Base-by-base conservation (phyloP, 2,888 invertebrate genomes). In the Hoplodrina blanda region DNA sequence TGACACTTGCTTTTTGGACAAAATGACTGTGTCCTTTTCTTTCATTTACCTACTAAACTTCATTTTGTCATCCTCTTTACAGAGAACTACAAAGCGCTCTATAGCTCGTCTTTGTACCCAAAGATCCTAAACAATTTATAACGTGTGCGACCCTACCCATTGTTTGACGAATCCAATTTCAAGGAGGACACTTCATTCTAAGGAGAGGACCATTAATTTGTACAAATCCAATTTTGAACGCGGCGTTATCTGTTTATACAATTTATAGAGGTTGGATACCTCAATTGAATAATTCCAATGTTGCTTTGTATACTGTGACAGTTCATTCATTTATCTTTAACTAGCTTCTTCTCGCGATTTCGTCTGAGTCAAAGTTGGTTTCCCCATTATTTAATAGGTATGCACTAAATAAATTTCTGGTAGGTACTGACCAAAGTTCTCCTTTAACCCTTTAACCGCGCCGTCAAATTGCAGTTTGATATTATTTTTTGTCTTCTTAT, bases 101-200 rank as follows among this genome's bases (percentile, higher is more conserved):
- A 52, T 10, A 64, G 2, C 4, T 10, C 2, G 1, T 15, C 37
- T 50, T 41, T 53, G 53, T 25, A 64, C 64, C 46, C 37, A 8
- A n/a, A 37, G 37, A 4, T 25, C 19, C 10, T 33, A 41, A 61
- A 71, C 64, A 69, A 77, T 71, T 30, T 65, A 73, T 62, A 73
- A 73, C 44, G 56, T 81, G 66, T 57, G 49, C 19, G 41, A 50
- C 30, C 62, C 19, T 17, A 11, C 2, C 78, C 30, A 69, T 83
- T 81, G 81, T 83, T 78, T 69, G 71, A 69, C 46, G 62, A 66
- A 74, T 68, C 69, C 69, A 78, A 81, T 81, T 72, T 65, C 59
- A 59, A 61, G 56, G 62, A 77, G 78, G 67, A 64, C 68, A 53
- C 66, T 62, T 55, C 37, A 66, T 73, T 65, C 50, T 53, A 19